These are phyloP conservation scores for Agrochola macilenta DNA, from an alignment of 2,888 invertebrate genomes.

Conservation along the genomic window DNA sequence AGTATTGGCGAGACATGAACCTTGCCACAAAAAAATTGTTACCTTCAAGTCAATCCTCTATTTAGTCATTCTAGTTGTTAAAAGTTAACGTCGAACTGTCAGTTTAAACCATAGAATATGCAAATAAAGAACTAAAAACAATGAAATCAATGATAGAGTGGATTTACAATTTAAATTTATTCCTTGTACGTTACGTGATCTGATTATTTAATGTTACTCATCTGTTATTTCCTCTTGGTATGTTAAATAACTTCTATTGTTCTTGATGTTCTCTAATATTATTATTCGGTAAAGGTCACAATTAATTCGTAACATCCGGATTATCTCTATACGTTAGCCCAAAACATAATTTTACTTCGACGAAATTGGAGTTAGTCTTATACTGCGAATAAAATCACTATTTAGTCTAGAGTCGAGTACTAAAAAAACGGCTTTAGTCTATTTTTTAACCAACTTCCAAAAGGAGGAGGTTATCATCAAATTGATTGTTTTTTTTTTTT, in stretches of 20 bases:
- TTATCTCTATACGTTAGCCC: not conserved
- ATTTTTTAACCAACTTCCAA: too few species aligned
- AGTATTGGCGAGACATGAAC: not conserved
- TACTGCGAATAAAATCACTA: not conserved
- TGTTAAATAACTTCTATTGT: slow-evolving; percentile 33
- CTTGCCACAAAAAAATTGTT: not conserved
- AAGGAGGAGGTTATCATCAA: too few species aligned
- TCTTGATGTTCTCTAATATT: not conserved
- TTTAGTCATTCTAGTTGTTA: not conserved
- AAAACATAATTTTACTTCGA: not conserved
- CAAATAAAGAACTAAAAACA: slow-evolving; percentile 50
- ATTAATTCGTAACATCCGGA: not conserved
- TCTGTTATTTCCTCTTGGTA: slow-evolving; percentile 49
- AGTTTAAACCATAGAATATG: slow-evolving; percentile 30
- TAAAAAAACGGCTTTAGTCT: not conserved
- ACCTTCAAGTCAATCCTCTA: not conserved
- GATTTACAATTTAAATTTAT: slow-evolving; percentile 56
- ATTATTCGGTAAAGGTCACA: slow-evolving; percentile 7
- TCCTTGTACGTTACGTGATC: slow-evolving; percentile 56
- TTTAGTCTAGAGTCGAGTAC: not conserved
- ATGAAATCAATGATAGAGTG: slow-evolving; percentile 54
- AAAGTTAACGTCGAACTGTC: not conserved
- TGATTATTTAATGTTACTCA: slow-evolving; percentile 29
- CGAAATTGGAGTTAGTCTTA: not conserved
- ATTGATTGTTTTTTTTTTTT: too few species aligned